phyloP scores from a whole-genome alignment of 2,888 invertebrate genomes.

The Callosobruchus maculatus region DNA sequence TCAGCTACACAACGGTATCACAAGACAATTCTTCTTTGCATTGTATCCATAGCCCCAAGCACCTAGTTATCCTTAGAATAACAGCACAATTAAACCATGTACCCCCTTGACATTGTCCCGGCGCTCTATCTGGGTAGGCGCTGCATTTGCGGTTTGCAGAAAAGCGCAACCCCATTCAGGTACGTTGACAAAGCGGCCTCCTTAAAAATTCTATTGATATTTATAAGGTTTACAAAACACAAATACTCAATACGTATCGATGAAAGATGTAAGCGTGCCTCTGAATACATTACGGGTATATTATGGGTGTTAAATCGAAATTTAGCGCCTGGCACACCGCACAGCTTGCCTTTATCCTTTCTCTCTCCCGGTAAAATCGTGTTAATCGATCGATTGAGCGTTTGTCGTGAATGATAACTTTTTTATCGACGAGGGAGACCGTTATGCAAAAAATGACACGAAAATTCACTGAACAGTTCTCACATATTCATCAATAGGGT shows the following conservation, averaged over 20 bases:
- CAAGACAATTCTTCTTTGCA: too few species aligned
- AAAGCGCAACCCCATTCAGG: conserved; percentile 24
- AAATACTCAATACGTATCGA: conserved; percentile 35
- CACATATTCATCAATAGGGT: too few species aligned
- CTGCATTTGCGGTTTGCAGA: not conserved
- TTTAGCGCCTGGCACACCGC: not conserved
- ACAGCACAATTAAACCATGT: not conserved
- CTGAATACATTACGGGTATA: conserved; percentile 34
- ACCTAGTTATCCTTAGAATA: not conserved
- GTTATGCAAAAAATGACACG: not conserved
- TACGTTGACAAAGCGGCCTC: conserved; percentile 30
- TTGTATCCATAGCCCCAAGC: not conserved
- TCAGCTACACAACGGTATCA: too few species aligned
- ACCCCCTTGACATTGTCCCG: not conserved
- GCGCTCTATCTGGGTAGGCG: not conserved
- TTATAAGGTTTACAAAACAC: conserved; percentile 35
- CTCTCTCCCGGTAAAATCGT: not conserved
- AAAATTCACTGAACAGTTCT: too few species aligned
- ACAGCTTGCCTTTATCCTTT: not conserved
- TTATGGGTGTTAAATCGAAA: conserved; percentile 1
- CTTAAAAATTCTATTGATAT: conserved; percentile 39
- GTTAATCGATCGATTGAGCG: not conserved
- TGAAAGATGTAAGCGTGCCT: conserved; percentile 36
- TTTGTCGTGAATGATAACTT: not conserved
- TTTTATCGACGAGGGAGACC: not conserved